phyloP scores from a whole-genome alignment of 2,797 vertebrate genomes.

The Mus caroli region DNA sequence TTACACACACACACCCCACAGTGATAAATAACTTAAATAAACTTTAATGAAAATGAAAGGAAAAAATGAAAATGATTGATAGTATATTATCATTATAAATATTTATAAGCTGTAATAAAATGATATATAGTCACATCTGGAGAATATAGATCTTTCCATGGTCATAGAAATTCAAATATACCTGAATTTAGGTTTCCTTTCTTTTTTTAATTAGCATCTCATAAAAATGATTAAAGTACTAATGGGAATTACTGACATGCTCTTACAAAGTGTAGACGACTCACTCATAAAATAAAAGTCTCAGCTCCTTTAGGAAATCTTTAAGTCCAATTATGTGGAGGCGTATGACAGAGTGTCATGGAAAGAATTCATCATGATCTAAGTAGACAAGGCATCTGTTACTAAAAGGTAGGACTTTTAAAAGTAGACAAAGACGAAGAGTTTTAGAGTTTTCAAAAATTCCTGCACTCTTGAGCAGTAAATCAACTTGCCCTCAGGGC shows the following conservation, averaged over 20 bases:
- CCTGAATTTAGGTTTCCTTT: not conserved
- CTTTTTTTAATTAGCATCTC: not conserved
- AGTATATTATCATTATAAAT: not conserved
- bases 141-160: not conserved
- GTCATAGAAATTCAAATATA: not conserved
- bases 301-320: not conserved
- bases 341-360: not conserved
- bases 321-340: conserved; percentile 1
- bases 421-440: not conserved
- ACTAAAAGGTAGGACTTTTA: not conserved
- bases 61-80: not conserved
- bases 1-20: not conserved
- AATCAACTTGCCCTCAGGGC: not conserved
- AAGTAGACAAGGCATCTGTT: not conserved
- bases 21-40: not conserved
- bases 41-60: not conserved
- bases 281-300: not conserved
- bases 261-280: not conserved
- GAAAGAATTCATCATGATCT: not conserved
- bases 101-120: not conserved
- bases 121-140: not conserved
- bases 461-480: not conserved
- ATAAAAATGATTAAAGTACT: not conserved
- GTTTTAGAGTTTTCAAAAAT: not conserved
- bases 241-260: not conserved